These are phyloP conservation scores for Sitta europaea DNA, from an alignment of 2,113 vertebrate species.

Conservation along the genomic window DNA sequence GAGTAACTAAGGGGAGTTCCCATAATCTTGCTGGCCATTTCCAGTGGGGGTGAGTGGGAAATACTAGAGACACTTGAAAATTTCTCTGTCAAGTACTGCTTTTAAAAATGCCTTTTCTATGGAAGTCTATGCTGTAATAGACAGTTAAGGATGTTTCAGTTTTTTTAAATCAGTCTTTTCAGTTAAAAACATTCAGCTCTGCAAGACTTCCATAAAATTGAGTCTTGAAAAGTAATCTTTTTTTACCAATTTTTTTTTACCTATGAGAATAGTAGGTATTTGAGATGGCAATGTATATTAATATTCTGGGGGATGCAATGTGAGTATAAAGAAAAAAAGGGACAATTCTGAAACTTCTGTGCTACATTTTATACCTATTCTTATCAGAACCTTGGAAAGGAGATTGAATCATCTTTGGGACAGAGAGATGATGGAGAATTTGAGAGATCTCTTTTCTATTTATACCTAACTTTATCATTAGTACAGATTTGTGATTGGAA, in stretches of 20 bases:
- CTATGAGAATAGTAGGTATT: not conserved
- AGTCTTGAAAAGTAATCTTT: not conserved
- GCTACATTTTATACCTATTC: not conserved
- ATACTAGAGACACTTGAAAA: not conserved
- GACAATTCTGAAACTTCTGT: not conserved
- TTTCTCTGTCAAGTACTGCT: not conserved
- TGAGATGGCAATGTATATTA: not conserved
- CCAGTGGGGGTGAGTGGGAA: not conserved
- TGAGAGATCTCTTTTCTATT: not conserved
- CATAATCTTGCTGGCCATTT: not conserved
- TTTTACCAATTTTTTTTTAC: not conserved
- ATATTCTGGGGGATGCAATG: not conserved
- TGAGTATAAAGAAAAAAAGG: not conserved
- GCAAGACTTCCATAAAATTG: not conserved
- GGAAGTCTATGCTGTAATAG: not conserved
- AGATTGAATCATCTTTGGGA: not conserved
- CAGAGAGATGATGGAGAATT: constrained; percentile 68
- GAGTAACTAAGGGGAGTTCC: not conserved
- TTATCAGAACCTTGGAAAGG: constrained; percentile 44
- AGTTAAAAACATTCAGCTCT: not conserved
- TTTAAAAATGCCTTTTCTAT: not conserved
- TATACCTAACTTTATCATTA: not conserved
- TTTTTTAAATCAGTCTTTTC: not conserved
- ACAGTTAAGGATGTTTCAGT: not conserved
- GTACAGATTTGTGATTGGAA: not conserved